Conservation (phyloP, 2,113 vertebrate species). For the Lophura nycthemera region DNA sequence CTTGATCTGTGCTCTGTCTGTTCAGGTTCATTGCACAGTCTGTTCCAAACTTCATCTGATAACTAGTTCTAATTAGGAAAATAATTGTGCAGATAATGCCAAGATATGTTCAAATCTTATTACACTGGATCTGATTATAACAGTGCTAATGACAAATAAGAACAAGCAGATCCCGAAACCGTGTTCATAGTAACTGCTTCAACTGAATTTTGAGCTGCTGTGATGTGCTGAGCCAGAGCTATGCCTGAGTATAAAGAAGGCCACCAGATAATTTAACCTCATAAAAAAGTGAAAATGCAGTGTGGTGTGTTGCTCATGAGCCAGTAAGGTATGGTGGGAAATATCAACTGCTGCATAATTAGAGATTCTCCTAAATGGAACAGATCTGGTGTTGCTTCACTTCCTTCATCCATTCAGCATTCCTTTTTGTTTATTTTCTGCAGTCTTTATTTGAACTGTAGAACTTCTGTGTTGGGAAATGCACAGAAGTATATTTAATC, state of each 20-base stretch:
- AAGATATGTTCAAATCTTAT: background rate
- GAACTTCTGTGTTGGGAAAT: background rate
- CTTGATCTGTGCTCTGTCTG: background rate
- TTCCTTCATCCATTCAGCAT: background rate
- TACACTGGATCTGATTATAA: background rate
- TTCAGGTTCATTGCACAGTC: background rate
- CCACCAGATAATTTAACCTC: background rate
- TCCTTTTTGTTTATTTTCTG: background rate
- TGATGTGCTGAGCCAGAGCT: background rate
- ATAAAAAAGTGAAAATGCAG: background rate
- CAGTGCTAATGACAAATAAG: background rate
- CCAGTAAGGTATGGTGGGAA: background rate
- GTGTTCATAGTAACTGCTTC: background rate
- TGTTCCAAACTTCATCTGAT: background rate
- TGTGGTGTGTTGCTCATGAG: background rate
- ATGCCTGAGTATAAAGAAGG: background rate
- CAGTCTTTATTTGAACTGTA: background rate
- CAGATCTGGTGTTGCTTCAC: background rate
- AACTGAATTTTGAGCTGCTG: background rate
- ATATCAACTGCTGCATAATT: background rate
- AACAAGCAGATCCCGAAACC: background rate
- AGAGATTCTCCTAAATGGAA: background rate
- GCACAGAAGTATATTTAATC: background rate
- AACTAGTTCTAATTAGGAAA: background rate
- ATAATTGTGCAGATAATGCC: background rate